Conservation (phyloP, 2,888 invertebrate genomes). For the Ryuthela nishihirai region DNA sequence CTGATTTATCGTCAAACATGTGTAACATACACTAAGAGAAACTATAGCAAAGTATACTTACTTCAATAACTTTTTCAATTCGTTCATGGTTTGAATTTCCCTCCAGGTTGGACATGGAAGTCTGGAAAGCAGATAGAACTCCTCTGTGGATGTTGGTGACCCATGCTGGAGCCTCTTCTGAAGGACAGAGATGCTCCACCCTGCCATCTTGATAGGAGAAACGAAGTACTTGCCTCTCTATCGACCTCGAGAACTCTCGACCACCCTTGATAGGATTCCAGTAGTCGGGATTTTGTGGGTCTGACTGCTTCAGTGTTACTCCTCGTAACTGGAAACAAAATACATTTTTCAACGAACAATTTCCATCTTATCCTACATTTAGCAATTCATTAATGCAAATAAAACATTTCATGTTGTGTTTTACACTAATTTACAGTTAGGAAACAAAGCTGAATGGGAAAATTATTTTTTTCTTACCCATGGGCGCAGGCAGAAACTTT, state of each 20-base stretch:
- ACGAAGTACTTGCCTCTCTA: conserved; percentile 36
- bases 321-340: conserved; percentile 24
- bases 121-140: conserved; percentile 46
- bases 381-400: too few relatives aligned
- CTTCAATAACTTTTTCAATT: too few relatives aligned
- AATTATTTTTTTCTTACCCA: too few relatives aligned
- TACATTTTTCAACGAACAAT: too few relatives aligned
- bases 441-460: too few relatives aligned
- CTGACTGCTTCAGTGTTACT: conserved; percentile 33
- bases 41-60: too few relatives aligned
- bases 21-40: too few relatives aligned
- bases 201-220: conserved; percentile 50
- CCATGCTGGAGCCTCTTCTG: conserved; percentile 46
- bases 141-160: conserved; percentile 52
- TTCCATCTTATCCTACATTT: too few relatives aligned
- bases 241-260: conserved; percentile 37
- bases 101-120: conserved; percentile 17
- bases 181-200: conserved; percentile 49
- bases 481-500: too few relatives aligned
- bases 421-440: too few relatives aligned
- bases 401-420: too few relatives aligned
- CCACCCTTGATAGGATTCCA: conserved; percentile 29
- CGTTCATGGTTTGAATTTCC: conserved; percentile 2
- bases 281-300: conserved; percentile 34
- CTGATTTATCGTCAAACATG: too few relatives aligned